Evolutionary conservation across 2,113 vertebrate species (phyloP), one percentile per base, ranked within the genome.

Genomic region (Tragelaphus scriptus): DNA sequence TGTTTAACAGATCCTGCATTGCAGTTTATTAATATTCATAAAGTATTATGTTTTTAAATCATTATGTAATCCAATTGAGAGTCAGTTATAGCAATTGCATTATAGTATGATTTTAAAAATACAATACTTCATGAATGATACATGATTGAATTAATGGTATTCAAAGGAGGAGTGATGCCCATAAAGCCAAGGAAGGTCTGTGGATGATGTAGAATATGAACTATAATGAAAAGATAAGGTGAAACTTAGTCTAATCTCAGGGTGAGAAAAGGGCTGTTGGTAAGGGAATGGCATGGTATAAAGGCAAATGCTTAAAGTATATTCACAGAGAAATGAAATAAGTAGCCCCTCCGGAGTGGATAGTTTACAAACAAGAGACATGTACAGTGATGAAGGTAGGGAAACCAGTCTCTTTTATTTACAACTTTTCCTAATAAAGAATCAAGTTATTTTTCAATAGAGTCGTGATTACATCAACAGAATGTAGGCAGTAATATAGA

Each of bases 31-130:
- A 47, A 40, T 3, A 85, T 36, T 44, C 3, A 32, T 23, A n/a
- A 82, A 68, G 23, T 19, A 55, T 7, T 90, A 12, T 30, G 6
- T 15, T 65, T 58, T 88, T 88, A 13, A 94, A 36, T 49, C 13
- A 81, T 28, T 21, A 10, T 58, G 4, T 61, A 75, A 75, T 19
- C 4, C 4, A 79, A 14, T 1, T 88, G 11, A 90, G 53, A 55
- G 14, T 59, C 3, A n/a, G 4, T 3, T 28, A 9, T 0, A 55
- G 0, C 3, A 85, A 49, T 40, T 68, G 6, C 1, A 77, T 53
- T 88, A 53, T 51, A 23, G 5, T 47, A 9, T 88, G 9, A 58
- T 51, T 85, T 23, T 51, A 91, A 26, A 85, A 63, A 80, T 1
- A 49, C 10, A 95, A 6, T 49, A 40, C 3, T 61, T 63, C 6